Base-by-base conservation (phyloP, 2,888 invertebrate genomes). In the Conchocele bisecta region DNA sequence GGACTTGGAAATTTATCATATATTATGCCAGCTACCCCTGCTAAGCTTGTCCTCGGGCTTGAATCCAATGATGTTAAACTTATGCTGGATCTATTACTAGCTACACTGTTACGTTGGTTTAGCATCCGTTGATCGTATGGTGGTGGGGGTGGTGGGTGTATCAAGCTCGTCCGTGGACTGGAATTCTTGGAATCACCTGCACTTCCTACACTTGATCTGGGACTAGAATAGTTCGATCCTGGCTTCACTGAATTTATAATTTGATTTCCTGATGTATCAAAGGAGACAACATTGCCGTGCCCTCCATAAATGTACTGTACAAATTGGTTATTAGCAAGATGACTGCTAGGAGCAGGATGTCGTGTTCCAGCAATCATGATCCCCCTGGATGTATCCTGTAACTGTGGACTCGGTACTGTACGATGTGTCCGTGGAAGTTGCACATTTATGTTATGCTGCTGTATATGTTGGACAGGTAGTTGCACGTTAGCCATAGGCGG, bases 51-150 rank as follows among this genome's bases (percentile, higher is more conserved):
- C 53, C 88, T 73, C 28, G 92, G 92, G 79, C 92, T 91, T 80
- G 92, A 92, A 81, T 92, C 92, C 67, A 91, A 88, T 22, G 92
- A 92, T 65, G 90, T 89, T 39, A 90, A 86, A 82, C 92, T 92
- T 60, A 92, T 73, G 75, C 88, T 88, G n/a, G 89, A 89, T n/a
- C 84, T 72, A 37, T 86, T 84, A 65, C 86, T 88, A 6, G 86
- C 83, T 37, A 85, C 70, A 65, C 85, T 87, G 48, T 86, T 86
- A 35, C 87, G 77, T n/a, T 84, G 83, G 56, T 82, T 83, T 4
- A 82, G 77, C 60, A 71, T 74, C 35, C 83, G 75, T 17, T 81
- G 75, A 70, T 86, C 86, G 73, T 87, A 86, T 11, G 83, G 83
- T 9, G 83, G 81, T 31, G 83, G 83, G 41, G 82, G 82, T 4